Base-by-base conservation (phyloP, 2,888 invertebrate genomes). In the Marasmarcha lunaedactyla region DNA sequence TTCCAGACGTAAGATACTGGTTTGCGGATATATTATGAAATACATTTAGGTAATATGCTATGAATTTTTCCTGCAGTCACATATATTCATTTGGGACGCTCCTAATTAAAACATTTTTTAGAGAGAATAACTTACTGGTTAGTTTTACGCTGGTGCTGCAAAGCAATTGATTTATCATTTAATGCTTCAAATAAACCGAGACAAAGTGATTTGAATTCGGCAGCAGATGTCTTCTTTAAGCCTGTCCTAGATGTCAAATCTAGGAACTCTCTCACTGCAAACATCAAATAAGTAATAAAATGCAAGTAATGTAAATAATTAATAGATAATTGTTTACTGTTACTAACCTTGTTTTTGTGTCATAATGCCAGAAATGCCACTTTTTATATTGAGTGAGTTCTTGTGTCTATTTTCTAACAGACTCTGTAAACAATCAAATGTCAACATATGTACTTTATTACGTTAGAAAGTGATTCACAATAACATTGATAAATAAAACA, bases 131-230 rank as follows among this genome's bases (percentile, higher is more conserved):
- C 73, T 60, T 83, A 92, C 92, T 90, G 91, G 68, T 95, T 95
- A 3, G 94, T 91, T 72, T 93, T 92, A 55, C 92, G 88, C 55
- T 94, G 94, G 73, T 95, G 95, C 46, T 89, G 89, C 15, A 95
- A 70, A 1, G 94, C 94, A 42, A 93, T 83, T 37, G 90, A 91
- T 72, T 95, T 95, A 61, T 95, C 95, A 68, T 92, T 93, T 27
- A 95, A 78, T 36, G 93, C 89, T 63, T 95, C 95, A 52, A 95
- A 83, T 30, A 95, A 72, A 4, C 93, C 93, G 38, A 90, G 77
- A 49, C 93, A 91, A 12, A 95, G 71, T 1, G 91, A 90, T 54
- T 91, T 90, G 34, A 94, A 74, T 67, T 95, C 94, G 10, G 88
- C 85, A 46, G 91, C 86, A 1, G 91, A 91, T 40, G 56, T 66